Evolutionary conservation across 2,113 vertebrate genomes (phyloP), one percentile per base, ranked within the genome.

Genomic region (Petaurus breviceps): DNA sequence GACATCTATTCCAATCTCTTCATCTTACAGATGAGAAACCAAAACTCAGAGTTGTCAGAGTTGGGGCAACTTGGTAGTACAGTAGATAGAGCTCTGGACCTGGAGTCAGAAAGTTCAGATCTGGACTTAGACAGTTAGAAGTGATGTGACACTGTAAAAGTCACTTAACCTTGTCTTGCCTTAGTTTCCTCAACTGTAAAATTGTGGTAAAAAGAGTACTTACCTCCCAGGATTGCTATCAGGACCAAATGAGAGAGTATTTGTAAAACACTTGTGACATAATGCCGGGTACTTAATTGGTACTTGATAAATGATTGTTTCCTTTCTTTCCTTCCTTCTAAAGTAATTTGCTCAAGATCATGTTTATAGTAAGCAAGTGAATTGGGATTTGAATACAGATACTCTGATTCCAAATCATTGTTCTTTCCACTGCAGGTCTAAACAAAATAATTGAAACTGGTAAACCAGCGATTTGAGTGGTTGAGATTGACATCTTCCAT

Each of bases 1-100:
- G 51, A 92, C 23, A 25, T 49, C 23, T 43, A 37, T 23, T 92
- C 49, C 12, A 16, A 19, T 28, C 8, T 28, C 7, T 57, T 37
- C 11, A 8, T 51, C 52, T 90, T 55, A 93, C 54, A 46, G 91
- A 95, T 31, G 37, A 94, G 49, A 91, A 96, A 90, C 24, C 37
- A 95, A 95, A 43, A 47, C 2, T 51, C 57, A 93, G 92, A 37
- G 1, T 53, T 90, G 0, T 22, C 68, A n/a, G 61, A 37, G 16
- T 68, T n/a, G 5, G 24, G 2, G 7, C 24, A 49, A 90, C 24
- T 26, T 50, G 47, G 49, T 46, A 9, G 16, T 16, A 19, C 68
- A 77, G 68, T 77, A 77, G 68, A 77, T n/a, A 77, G 31, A 68
- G 37, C 61, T n/a, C 37, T 77, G 37, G 61, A 77, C 0, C 3